phyloP scores from a whole-genome alignment of 2,888 invertebrate species.

The Aleiodes leptofemur region DNA sequence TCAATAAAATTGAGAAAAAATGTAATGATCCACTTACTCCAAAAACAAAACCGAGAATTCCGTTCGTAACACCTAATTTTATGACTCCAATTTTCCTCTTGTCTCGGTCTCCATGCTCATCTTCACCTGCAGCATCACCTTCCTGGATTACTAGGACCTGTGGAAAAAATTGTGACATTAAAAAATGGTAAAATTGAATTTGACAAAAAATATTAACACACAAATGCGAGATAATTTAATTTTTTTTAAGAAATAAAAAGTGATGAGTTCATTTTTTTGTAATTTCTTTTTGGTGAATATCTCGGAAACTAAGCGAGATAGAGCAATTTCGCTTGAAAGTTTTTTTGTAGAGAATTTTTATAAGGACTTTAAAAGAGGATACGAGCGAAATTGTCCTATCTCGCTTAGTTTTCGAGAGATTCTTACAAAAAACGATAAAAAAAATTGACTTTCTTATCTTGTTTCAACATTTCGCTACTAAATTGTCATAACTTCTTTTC shows the following conservation, averaged over 20 bases:
- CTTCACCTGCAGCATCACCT: slow-evolving; percentile 77
- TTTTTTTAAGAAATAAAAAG: too few species aligned
- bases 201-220: slow-evolving; percentile 26
- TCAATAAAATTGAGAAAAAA: slow-evolving; percentile 3
- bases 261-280: too few species aligned
- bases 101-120: slow-evolving; percentile 78
- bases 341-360: too few species aligned
- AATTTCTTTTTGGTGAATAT: too few species aligned
- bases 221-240: background rate
- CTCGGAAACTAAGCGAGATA: too few species aligned
- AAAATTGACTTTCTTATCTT: slow-evolving; percentile 19
- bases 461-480: slow-evolving; percentile 14
- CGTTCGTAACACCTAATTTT: slow-evolving; percentile 86
- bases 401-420: too few species aligned
- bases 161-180: slow-evolving; percentile 21
- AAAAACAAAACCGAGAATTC: slow-evolving; percentile 88
- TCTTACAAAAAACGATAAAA: background rate
- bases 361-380: too few species aligned
- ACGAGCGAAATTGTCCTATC: too few species aligned
- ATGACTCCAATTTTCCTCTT: slow-evolving; percentile 85
- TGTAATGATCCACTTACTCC: slow-evolving; percentile 80
- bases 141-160: slow-evolving; percentile 70
- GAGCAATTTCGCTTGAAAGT: too few species aligned
- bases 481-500: too few species aligned
- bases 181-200: slow-evolving; percentile 25